Conservation (phyloP, 2,113 vertebrate species). For the Nicator chloris region DNA sequence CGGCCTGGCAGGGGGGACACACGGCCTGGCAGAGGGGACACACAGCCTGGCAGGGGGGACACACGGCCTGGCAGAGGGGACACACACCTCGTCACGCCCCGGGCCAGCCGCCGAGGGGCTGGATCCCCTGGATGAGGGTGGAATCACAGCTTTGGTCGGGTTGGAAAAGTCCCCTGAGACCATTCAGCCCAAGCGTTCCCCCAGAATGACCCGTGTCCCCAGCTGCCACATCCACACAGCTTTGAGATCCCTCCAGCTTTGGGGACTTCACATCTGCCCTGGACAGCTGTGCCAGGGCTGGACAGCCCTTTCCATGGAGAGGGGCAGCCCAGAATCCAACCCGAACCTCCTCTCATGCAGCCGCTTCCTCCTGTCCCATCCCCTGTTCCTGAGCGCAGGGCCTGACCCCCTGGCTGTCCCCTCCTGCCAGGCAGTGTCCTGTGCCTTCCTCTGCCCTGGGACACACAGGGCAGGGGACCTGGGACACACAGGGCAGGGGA, state of each 20-base stretch:
- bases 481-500: neutral
- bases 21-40: too few relatives aligned
- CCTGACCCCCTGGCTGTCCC: neutral
- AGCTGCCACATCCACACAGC: accelerated
- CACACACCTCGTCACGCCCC: too few relatives aligned
- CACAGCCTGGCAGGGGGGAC: too few relatives aligned
- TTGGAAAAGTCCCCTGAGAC: neutral
- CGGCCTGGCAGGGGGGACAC: too few relatives aligned
- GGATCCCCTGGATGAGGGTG: accelerated
- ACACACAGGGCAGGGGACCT: neutral
- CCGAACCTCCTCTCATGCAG: neutral
- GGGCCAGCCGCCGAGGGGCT: neutral
- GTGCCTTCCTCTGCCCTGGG: neutral
- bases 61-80: too few relatives aligned
- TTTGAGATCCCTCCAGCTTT: neutral
- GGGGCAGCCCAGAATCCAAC: neutral
- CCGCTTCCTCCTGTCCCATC: accelerated
- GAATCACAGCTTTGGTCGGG: accelerated
- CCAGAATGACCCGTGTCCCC: neutral
- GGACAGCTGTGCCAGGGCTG: neutral
- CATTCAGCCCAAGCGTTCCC: accelerated
- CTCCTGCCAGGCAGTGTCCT: neutral
- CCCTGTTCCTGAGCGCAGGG: neutral
- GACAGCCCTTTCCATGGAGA: neutral
- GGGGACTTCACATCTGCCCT: neutral